Conservation (phyloP, 53 echinoderm and acorn worm genomes). For the Astropecten irregularis region DNA sequence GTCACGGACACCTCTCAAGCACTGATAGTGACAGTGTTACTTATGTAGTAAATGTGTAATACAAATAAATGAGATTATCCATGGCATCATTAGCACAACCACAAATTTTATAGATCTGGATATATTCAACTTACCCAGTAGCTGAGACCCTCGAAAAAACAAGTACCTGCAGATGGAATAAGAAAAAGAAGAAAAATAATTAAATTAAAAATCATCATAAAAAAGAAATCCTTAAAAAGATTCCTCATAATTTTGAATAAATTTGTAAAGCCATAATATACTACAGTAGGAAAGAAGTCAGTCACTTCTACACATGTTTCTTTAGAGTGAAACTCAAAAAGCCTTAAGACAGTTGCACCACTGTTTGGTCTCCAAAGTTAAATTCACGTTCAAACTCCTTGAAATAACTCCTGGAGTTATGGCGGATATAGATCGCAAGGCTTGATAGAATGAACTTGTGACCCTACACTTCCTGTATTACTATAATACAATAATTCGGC, state of each 20-base stretch:
- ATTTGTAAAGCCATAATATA: background rate
- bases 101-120: background rate
- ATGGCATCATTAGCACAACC: background rate
- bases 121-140: conserved; percentile 2
- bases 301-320: too few species aligned
- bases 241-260: too few species aligned
- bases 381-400: background rate
- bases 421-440: too few species aligned
- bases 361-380: background rate
- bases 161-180: background rate
- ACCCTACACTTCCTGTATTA: too few species aligned
- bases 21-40: background rate
- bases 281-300: background rate
- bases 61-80: background rate
- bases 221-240: background rate
- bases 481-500: too few species aligned
- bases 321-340: background rate
- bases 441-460: too few species aligned
- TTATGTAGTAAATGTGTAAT: background rate
- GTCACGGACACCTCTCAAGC: background rate
- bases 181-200: background rate
- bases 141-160: conserved; percentile 1
- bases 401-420: too few species aligned
- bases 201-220: background rate
- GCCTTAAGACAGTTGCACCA: background rate